These are phyloP conservation scores for Amphibalanus amphitrite DNA, from an alignment of 1,140 invertebrate species.

Conservation along the genomic window DNA sequence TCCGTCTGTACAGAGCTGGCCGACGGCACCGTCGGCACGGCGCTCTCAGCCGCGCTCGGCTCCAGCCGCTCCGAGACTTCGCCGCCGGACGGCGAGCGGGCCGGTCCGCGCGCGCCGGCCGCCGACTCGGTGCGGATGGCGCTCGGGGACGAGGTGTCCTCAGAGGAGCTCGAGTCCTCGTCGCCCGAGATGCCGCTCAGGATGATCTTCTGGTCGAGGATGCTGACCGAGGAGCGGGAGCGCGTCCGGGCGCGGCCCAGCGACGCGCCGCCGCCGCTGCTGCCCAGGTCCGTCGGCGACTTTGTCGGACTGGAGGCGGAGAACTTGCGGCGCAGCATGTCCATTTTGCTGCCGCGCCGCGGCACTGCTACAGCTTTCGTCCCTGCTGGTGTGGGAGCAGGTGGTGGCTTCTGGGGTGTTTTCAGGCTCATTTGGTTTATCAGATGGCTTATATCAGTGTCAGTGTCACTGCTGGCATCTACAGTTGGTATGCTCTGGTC, in stretches of 20 bases:
- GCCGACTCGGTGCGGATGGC: not conserved
- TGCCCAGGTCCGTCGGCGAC: not conserved
- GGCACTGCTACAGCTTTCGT: no score
- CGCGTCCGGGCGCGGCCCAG: not conserved
- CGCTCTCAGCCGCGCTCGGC: not conserved
- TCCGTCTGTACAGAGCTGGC: no score
- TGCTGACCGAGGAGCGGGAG: not conserved
- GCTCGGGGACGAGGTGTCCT: not conserved
- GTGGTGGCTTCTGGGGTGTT: not conserved
- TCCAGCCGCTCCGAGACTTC: not conserved
- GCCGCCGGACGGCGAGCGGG: not conserved
- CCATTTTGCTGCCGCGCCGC: not conserved
- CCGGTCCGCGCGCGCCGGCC: no score
- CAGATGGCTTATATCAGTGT: not conserved
- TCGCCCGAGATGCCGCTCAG: not conserved
- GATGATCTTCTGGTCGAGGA: not conserved
- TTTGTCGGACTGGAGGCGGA: not conserved
- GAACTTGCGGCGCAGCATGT: not conserved
- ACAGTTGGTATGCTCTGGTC: not conserved
- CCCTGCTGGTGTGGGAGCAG: no score
- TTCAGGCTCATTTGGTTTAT: not conserved
- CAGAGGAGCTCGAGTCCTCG: not conserved
- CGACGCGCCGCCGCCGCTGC: not conserved
- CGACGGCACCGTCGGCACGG: not conserved
- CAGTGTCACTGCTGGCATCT: not conserved